Evolutionary conservation across 2,888 invertebrate genomes (phyloP).

Genomic region (Marronus borbonicus): DNA sequence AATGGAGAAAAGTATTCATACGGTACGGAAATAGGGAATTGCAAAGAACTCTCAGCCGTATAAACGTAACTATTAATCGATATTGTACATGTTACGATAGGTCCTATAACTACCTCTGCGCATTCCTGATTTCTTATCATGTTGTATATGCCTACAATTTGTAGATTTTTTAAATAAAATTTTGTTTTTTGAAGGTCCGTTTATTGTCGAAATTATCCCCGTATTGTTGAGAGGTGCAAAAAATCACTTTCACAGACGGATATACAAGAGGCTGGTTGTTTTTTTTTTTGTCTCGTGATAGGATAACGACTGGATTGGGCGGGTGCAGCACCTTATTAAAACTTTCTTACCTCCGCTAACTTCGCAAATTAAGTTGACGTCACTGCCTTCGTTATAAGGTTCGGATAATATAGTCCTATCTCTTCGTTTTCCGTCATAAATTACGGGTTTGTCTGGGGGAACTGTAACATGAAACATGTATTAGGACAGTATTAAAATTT

Average conservation of each 20-base stretch:
- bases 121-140: no score
- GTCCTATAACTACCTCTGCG: no score
- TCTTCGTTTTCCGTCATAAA: conserved; percentile 84
- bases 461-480: conserved; percentile 75
- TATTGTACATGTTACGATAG: no score
- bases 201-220: no score
- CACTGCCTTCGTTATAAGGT: conserved; percentile 89
- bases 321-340: conserved; percentile 50
- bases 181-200: no score
- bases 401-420: conserved; percentile 84
- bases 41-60: no score
- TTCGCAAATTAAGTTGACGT: conserved; percentile 87
- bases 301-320: conserved; percentile 16
- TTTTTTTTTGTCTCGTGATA: background rate
- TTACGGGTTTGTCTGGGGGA: conserved; percentile 86
- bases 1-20: no score
- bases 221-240: no score
- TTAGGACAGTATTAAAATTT: conserved; percentile 52
- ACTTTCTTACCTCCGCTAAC: conserved; percentile 82
- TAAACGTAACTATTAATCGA: no score
- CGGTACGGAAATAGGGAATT: no score
- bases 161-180: no score
- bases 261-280: background rate
- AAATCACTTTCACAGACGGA: background rate
- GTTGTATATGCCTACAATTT: no score